Evolutionary conservation across 2,888 invertebrate species (phyloP), one percentile per base, ranked within the genome.

Genomic region (Teleiodes luculella): DNA sequence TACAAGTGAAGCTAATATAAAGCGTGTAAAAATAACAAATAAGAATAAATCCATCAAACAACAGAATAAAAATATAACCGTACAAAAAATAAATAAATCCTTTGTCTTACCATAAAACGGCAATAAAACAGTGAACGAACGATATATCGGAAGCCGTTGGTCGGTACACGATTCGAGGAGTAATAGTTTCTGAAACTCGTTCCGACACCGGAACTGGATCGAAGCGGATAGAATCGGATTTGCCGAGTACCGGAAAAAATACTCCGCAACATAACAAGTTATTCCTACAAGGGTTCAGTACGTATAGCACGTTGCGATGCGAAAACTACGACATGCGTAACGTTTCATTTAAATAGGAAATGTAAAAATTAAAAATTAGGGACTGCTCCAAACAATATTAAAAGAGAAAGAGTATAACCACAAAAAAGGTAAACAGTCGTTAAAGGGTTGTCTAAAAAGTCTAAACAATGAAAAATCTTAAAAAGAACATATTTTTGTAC

Each of bases 221-320:
- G 50, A 46, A 20, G 35, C 33, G 48, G 55, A 52, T 55, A 7
- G 45, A 30, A 13, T 11, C 18, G 48, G 51, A 51, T 51, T 52
- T 52, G 31, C 39, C 30, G 41, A 31, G 13, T 11, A 30, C 55
- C 49, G 52, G 47, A 52, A 55, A 54, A 55, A 51, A 55, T 54
- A 54, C 50, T 37, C 36, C 10, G 33, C 50, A 37, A 49, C 28
- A 49, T 35, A 53, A 49, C 37, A 47, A 7, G 36, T 24, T 39
- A 20, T 35, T 33, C 24, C 54, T 48, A 55, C 39, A 37, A 53
- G 48, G 33, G 35, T 33, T 5, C n/a, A 24, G 3, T 24, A 24
- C 6, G 24, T 24, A 4, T 6, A 6, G 3, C 24, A 6, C 24
- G 24, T n/a, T n/a, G 6, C 24, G 24, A 24, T 6, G 24, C 6